Evolutionary conservation across 2,113 vertebrate genomes (phyloP).

Genomic region (Alethe diademata): DNA sequence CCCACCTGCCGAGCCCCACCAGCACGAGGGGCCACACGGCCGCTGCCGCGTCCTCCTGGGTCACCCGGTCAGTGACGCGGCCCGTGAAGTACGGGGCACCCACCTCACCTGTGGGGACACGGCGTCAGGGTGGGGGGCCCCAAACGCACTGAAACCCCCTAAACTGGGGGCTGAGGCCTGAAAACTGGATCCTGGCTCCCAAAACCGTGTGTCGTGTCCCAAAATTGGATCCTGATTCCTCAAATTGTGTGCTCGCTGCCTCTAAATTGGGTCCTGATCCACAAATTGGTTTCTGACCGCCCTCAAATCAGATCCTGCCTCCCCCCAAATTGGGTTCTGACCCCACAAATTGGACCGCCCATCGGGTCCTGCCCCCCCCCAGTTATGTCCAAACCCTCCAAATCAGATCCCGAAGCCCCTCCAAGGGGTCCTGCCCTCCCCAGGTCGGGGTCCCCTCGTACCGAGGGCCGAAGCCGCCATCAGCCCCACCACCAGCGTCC

Average conservation of each 20-base stretch:
- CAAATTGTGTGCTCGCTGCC: background rate
- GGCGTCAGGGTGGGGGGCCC: background rate
- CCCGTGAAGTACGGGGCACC: background rate
- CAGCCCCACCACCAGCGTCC: background rate
- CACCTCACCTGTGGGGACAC: background rate
- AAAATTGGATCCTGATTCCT: background rate
- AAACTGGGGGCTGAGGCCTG: fast-evolving
- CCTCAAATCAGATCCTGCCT: background rate
- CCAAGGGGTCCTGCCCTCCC: too few relatives aligned
- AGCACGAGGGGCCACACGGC: background rate
- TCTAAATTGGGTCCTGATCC: background rate
- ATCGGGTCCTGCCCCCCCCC: fast-evolving
- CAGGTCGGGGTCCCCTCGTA: background rate
- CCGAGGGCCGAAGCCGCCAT: background rate
- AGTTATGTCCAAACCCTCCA: too few relatives aligned
- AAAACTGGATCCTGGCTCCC: background rate
- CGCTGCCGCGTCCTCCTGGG: background rate
- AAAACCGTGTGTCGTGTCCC: fast-evolving
- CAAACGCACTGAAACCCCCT: fast-evolving
- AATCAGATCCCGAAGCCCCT: background rate
- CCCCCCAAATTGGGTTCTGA: background rate
- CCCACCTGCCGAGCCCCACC: background rate
- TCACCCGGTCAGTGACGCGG: background rate
- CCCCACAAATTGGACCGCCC: too few relatives aligned
- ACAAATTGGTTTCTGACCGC: background rate